phyloP scores from a whole-genome alignment of 2,888 invertebrate genomes.

The Bhutanitis thaidina region DNA sequence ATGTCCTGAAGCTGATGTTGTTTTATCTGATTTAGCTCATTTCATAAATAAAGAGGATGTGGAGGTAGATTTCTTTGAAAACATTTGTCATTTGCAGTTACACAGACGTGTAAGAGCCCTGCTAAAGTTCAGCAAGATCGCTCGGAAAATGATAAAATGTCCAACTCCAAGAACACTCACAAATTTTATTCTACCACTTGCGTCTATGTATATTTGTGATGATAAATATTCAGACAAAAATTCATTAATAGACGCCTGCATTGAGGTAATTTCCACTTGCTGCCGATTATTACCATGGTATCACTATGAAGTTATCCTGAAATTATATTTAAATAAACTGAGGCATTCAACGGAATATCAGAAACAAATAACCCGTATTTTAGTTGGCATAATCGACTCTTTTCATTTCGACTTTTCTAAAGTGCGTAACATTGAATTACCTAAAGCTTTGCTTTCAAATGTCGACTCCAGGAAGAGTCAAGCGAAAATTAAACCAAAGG shows the following conservation, averaged over 20 bases:
- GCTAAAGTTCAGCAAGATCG: conserved; percentile 84
- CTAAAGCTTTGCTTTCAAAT: conserved; percentile 51
- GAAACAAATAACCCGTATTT: conserved; percentile 88
- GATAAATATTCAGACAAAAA: conserved; percentile 88
- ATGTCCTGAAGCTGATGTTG: conserved; percentile 84
- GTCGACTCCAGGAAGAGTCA: conserved; percentile 31
- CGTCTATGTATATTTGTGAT: conserved; percentile 88
- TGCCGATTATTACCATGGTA: conserved; percentile 93
- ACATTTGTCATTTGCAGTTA: conserved; percentile 91
- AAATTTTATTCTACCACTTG: conserved; percentile 91
- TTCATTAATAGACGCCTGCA: conserved; percentile 90
- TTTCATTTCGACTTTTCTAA: conserved; percentile 94
- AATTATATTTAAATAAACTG: conserved; percentile 89
- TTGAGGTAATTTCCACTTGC: conserved; percentile 88
- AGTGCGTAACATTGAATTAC: conserved; percentile 59
- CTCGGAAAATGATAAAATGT: conserved; percentile 79
- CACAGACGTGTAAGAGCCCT: conserved; percentile 93
- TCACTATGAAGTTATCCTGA: conserved; percentile 90
- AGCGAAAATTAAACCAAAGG: conserved; percentile 31
- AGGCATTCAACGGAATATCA: conserved; percentile 86
- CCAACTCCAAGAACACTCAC: conserved; percentile 86
- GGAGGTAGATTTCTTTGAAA: conserved; percentile 97
- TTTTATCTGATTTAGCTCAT: conserved; percentile 84
- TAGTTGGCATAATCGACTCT: conserved; percentile 90
- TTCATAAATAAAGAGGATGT: conserved; percentile 85